Evolutionary conservation across 2,888 invertebrate species (phyloP).

Genomic region (Phragmatobia fuliginosa): DNA sequence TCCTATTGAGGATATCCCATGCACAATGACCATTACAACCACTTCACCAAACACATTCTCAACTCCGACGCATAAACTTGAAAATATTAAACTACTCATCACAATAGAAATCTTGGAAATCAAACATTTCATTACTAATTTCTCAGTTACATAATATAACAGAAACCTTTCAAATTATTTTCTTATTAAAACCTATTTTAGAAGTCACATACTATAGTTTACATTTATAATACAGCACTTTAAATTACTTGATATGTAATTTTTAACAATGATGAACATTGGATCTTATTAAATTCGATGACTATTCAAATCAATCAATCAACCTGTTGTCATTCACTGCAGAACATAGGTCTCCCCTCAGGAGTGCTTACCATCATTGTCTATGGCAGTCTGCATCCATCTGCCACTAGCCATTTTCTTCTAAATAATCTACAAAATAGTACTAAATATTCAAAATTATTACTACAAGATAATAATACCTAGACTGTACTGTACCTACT

Average conservation of each 20-base stretch:
- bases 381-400: no score
- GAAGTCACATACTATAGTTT: neutral
- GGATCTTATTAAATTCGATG: neutral
- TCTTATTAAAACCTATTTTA: neutral
- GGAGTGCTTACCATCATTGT: no score
- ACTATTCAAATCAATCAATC: neutral
- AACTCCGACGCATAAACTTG: neutral
- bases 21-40: neutral
- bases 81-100: neutral
- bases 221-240: neutral
- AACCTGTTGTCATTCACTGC: no score
- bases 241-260: neutral
- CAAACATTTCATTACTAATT: neutral
- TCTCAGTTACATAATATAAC: neutral
- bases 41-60: neutral
- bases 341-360: no score
- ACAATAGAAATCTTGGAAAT: neutral
- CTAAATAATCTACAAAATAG: no score
- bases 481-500: no score
- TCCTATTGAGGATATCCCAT: neutral
- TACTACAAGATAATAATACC: no score
- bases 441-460: no score
- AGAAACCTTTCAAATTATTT: neutral
- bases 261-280: neutral
- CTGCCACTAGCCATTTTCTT: no score